Percentiles rank a stretch among this genome's conserved stretches.
phyloP scores from a whole-genome alignment of 2,888 invertebrate genomes.

The Emmelina monodactyla region DNA sequence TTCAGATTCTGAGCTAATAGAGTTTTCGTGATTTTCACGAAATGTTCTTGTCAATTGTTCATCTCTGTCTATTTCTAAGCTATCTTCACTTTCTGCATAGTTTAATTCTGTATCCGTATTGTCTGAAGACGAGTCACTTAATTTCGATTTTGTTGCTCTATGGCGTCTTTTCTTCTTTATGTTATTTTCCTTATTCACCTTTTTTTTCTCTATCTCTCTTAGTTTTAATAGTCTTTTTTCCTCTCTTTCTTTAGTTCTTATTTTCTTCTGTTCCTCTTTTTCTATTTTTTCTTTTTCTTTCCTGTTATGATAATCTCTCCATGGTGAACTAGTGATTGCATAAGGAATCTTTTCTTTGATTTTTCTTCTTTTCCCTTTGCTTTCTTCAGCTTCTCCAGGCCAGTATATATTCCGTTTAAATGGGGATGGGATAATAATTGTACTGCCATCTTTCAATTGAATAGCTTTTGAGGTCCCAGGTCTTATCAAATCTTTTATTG shows the following conservation, averaged over 20 bases:
- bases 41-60: neutral
- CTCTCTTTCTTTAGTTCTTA: conserved; percentile 5
- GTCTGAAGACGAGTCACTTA: neutral
- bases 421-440: conserved; percentile 11
- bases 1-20: conserved; percentile 5
- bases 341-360: conserved; percentile 12
- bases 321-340: conserved; percentile 10
- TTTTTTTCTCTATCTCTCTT: conserved; percentile 4
- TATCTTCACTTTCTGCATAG: neutral
- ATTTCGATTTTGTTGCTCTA: neutral
- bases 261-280: conserved; percentile 6
- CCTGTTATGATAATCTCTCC: conserved; percentile 9
- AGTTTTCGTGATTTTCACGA: neutral
- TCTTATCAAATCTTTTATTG: conserved; percentile 2
- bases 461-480: conserved; percentile 2
- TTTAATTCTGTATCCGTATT: neutral
- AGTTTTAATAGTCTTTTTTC: conserved; percentile 5
- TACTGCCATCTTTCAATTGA: conserved; percentile 1
- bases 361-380: conserved; percentile 9
- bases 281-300: conserved; percentile 8
- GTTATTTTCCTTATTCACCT: neutral
- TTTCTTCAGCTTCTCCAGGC: conserved; percentile 5
- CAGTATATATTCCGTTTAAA: conserved; percentile 12
- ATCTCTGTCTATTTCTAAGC: neutral
- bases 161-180: neutral